A percentile compares a stretch with the other conserved stretches of the same genome.
These are phyloP conservation scores for Pachypeltis micranthus DNA, from an alignment of 1,140 invertebrate species.

Conservation along the genomic window DNA sequence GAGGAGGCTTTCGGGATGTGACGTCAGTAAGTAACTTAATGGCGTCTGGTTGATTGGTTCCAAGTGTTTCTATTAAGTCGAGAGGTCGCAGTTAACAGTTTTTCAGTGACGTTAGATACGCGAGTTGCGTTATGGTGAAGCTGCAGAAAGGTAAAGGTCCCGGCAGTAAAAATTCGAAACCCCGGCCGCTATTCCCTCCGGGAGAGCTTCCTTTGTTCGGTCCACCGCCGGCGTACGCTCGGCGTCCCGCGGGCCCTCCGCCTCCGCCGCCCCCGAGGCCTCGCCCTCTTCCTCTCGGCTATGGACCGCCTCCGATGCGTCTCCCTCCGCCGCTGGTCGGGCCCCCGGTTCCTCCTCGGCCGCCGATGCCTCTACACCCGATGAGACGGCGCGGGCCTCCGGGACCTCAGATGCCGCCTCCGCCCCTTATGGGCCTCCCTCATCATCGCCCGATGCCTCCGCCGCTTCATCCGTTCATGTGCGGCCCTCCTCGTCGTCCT, in stretches of 20 bases:
- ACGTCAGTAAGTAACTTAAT: too few relatives aligned
- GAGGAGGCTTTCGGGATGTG: too few relatives aligned
- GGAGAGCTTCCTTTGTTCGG: slow-evolving; percentile 18
- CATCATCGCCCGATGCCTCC: neutral
- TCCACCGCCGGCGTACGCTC: slow-evolving; percentile 14
- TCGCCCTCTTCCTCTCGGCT: neutral
- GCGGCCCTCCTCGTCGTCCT: slow-evolving; percentile 6
- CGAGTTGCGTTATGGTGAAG: too few relatives aligned
- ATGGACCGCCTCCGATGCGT: slow-evolving; percentile 2
- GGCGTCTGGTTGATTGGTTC: too few relatives aligned
- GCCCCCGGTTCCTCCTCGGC: neutral
- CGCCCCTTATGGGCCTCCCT: neutral
- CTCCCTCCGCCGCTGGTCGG: slow-evolving; percentile 1
- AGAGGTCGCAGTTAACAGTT: too few relatives aligned
- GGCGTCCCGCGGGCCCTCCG: slow-evolving; percentile 11
- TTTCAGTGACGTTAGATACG: too few relatives aligned
- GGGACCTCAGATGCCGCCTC: slow-evolving; percentile 7
- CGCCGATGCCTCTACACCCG: slow-evolving; percentile 10
- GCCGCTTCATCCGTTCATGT: slow-evolving; percentile 12
- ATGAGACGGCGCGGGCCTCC: neutral
- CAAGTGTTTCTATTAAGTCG: too few relatives aligned
- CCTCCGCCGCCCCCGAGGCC: slow-evolving; percentile 6
- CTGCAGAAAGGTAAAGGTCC: slow-evolving; percentile 7
- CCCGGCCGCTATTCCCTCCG: slow-evolving; percentile 17
- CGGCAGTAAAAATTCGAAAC: neutral